Evolutionary conservation across 2,113 vertebrate genomes (phyloP).

Genomic region (Paradoxurus hermaphroditus): DNA sequence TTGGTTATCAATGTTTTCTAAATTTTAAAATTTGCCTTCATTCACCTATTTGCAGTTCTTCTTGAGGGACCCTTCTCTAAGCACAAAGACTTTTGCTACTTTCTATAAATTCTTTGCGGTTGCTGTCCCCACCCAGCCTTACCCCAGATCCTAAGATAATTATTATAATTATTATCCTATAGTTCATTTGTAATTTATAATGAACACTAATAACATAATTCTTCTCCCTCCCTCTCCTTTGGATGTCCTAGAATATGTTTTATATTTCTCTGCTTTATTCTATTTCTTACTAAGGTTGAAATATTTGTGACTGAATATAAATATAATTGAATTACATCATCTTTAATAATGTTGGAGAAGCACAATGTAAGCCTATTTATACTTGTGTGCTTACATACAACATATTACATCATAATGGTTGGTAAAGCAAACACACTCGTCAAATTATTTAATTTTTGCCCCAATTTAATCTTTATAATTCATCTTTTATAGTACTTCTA

Average conservation of each 20-base stretch:
- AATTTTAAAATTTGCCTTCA: not conserved
- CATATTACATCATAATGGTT: not conserved
- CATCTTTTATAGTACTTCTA: not conserved
- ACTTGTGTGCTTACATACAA: not conserved
- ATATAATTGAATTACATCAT: not conserved
- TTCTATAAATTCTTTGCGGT: not conserved
- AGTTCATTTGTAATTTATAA: not conserved
- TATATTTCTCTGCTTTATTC: not conserved
- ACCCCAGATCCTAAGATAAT: not conserved
- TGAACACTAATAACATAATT: not conserved
- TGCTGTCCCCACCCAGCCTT: not conserved
- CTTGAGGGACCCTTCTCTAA: not conserved
- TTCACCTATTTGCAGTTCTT: not conserved
- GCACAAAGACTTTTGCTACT: not conserved
- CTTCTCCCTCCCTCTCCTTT: not conserved
- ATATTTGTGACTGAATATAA: constrained; percentile 16
- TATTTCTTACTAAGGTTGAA: not conserved
- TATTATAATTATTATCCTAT: not conserved
- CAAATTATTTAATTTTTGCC: not conserved
- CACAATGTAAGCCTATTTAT: not conserved
- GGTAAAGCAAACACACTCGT: not conserved
- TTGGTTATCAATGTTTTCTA: not conserved
- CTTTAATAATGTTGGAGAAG: not conserved
- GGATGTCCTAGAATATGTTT: not conserved
- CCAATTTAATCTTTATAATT: not conserved